Evolutionary conservation across 2,797 vertebrate species (phyloP).

Genomic region (Pseudopleuronectes americanus): DNA sequence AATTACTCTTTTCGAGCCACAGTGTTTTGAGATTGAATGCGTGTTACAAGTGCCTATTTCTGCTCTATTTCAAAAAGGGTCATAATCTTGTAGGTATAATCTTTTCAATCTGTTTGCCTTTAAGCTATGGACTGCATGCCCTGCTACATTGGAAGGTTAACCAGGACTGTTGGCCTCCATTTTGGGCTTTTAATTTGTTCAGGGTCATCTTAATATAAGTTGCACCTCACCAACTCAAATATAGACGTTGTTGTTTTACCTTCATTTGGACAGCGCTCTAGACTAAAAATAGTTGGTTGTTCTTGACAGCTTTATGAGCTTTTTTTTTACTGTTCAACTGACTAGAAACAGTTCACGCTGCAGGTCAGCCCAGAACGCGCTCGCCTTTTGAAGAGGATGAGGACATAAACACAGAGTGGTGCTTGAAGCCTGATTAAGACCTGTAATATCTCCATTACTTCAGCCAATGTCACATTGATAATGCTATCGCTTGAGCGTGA

Average conservation of each 20-base stretch:
- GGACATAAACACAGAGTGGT: slow-evolving; percentile 22
- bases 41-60: neutral
- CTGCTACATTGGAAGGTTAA: neutral
- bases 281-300: neutral
- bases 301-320: neutral
- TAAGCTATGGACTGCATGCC: neutral
- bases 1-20: neutral
- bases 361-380: slow-evolving; percentile 3
- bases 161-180: neutral
- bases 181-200: slow-evolving; percentile 15
- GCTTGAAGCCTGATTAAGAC: slow-evolving; percentile 14
- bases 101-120: neutral
- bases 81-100: neutral
- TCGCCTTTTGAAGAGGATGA: slow-evolving; percentile 22
- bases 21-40: neutral
- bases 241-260: slow-evolving; percentile 1
- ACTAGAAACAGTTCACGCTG: neutral
- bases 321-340: neutral
- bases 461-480: slow-evolving; percentile 54
- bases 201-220: slow-evolving; percentile 14
- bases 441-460: slow-evolving; percentile 42
- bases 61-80: neutral
- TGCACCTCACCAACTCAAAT: slow-evolving; percentile 5
- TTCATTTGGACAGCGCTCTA: neutral
- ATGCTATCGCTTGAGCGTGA: slow-evolving; percentile 28